Base-by-base conservation (phyloP, 2,113 vertebrate genomes). In the Calonectris borealis region DNA sequence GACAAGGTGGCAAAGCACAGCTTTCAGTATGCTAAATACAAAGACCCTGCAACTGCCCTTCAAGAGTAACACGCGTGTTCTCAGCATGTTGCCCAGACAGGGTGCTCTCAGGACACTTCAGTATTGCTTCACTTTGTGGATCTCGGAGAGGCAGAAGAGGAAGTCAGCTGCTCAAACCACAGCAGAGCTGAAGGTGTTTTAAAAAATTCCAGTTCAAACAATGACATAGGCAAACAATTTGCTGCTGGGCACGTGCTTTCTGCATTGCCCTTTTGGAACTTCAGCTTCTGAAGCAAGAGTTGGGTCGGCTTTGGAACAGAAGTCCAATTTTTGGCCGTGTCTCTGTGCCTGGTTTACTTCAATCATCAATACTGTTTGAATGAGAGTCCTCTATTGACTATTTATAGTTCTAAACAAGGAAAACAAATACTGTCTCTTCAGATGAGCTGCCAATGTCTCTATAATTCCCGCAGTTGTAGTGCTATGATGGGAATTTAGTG, bases 361-460 rank as follows among this genome's bases (percentile, higher is more conserved):
- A 75, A 2, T 92, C 71, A 77, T 92, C 85, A 86, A 81, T 93
- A 88, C 32, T 92, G 24, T 71, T 93, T 90, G 54, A 96, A 92
- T 81, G 72, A 93, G 54, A 83, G 76, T 92, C 79, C 72, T 96
- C 42, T 96, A 78, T 95, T 96, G 93, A 95, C 96, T 96, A 84
- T 96, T 93, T 96, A 90, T 90, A 86, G 83, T 68, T 90, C 75
- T 86, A 92, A 96, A 95, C 62, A 94, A 95, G 86, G 71, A 86
- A 97, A 96, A 96, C 94, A 97, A 97, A 95, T 95, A 95, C 90
- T 93, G 94, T 93, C 78, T 96, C 79, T 93, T 97, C 88, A 95
- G 90, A 96, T 27, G 60, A 95, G 64, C 80, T 96, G 95, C 93
- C 96, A 96, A 86, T 64, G 48, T 96, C 96, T 92, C 95, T 88